Conservation (phyloP, 2,888 invertebrate species). For the Pinctada fucata region DNA sequence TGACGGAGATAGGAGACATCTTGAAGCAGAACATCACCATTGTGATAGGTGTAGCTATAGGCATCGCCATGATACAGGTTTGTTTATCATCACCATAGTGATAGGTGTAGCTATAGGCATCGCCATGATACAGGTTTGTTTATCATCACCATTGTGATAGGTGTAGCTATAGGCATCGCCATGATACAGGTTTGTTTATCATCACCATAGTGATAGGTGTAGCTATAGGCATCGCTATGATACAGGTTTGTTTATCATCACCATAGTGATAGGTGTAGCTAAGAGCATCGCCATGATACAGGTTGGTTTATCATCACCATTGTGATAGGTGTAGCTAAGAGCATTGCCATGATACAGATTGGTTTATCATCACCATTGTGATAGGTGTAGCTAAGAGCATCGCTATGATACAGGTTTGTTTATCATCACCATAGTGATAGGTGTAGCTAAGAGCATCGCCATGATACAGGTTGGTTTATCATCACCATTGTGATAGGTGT, state of each 20-base stretch:
- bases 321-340: slow-evolving; percentile 49
- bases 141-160: slow-evolving; percentile 43
- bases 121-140: slow-evolving; percentile 51
- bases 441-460: slow-evolving; percentile 48
- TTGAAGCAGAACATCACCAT: slow-evolving; percentile 45
- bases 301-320: slow-evolving; percentile 40
- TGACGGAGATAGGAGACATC: slow-evolving; percentile 31
- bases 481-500: slow-evolving; percentile 47
- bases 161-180: slow-evolving; percentile 48
- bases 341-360: slow-evolving; percentile 54
- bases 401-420: slow-evolving; percentile 50
- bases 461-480: slow-evolving; percentile 48
- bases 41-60: slow-evolving; percentile 49
- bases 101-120: slow-evolving; percentile 51
- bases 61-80: slow-evolving; percentile 55
- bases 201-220: slow-evolving; percentile 47
- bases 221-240: slow-evolving; percentile 50
- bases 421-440: slow-evolving; percentile 43
- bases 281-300: slow-evolving; percentile 53
- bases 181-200: slow-evolving; percentile 48
- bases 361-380: slow-evolving; percentile 33
- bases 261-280: slow-evolving; percentile 47
- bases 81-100: slow-evolving; percentile 33
- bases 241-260: slow-evolving; percentile 46
- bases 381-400: slow-evolving; percentile 52